A percentile compares a stretch with the other conserved stretches of the same genome.
Evolutionary conservation across 2,888 invertebrate species (phyloP).

Genomic region (Plemyria rubiginata): DNA sequence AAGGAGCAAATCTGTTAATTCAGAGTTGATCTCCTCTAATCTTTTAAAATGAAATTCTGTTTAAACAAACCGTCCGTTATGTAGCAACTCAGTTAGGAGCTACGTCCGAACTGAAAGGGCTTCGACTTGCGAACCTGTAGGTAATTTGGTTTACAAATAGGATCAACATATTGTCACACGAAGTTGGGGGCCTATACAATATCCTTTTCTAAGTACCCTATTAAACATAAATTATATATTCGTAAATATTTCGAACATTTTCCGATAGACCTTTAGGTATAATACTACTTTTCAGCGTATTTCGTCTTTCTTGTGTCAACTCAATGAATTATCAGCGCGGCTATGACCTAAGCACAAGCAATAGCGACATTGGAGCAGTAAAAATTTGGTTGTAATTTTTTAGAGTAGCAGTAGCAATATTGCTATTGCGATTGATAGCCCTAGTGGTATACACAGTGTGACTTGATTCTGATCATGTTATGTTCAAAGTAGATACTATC

Average conservation of each 20-base stretch:
- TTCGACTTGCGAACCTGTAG: conserved; percentile 35
- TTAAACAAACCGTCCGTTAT: conserved; percentile 55
- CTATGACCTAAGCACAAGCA: no score
- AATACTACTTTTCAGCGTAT: background rate
- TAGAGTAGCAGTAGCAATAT: no score
- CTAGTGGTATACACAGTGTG: background rate
- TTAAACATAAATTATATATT: background rate
- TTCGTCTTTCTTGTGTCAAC: no score
- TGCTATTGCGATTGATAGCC: no score
- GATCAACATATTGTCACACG: conserved; percentile 4
- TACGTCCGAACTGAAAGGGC: conserved; percentile 52
- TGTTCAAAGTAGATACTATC: conserved; percentile 12
- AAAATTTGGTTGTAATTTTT: no score
- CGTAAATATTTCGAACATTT: background rate
- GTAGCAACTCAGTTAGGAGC: conserved; percentile 58
- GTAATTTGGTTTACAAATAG: conserved; percentile 5
- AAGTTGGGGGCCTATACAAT: background rate
- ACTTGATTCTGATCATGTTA: conserved; percentile 16
- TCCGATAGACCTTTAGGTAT: background rate
- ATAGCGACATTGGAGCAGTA: no score
- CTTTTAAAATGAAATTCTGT: conserved; percentile 55
- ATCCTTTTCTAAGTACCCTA: no score
- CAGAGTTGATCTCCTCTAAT: conserved; percentile 56
- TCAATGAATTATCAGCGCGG: no score
- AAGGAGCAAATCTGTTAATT: conserved; percentile 58